Conservation (phyloP, 30 jellyfish, hydroid and myxozoan species). For the Chrysaora quinquecirrha region DNA sequence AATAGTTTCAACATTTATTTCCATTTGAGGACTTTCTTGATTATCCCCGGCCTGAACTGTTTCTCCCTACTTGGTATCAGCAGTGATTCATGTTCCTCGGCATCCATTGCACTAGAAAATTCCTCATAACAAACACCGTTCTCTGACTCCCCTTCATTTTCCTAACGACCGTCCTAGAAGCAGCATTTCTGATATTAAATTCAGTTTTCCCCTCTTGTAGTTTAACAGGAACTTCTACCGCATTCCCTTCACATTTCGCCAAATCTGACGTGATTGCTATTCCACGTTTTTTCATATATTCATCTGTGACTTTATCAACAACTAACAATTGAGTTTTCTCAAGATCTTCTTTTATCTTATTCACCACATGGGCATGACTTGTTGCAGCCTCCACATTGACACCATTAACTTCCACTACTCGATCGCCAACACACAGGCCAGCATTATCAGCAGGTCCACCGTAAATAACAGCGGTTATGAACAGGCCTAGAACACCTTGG, state of each 20-base stretch:
- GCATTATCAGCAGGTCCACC: slow-evolving; percentile 92
- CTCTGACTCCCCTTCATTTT: not conserved
- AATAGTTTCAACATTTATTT: not conserved
- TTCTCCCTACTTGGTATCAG: not conserved
- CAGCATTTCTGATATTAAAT: not conserved
- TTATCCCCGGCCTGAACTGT: not conserved
- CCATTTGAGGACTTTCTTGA: not conserved
- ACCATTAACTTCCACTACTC: slow-evolving; percentile 89
- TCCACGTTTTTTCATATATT: slow-evolving; percentile 65
- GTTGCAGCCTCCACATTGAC: slow-evolving; percentile 82
- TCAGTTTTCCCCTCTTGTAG: slow-evolving; percentile 21
- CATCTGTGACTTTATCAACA: slow-evolving; percentile 87
- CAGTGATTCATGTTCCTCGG: not conserved
- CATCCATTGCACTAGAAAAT: not conserved
- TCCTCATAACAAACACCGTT: not conserved
- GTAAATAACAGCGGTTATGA: slow-evolving; percentile 87
- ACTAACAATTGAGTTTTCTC: slow-evolving; percentile 67
- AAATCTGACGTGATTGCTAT: slow-evolving; percentile 73
- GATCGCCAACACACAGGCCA: slow-evolving; percentile 91
- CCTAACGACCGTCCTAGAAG: not conserved
- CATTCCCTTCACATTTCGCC: slow-evolving; percentile 57
- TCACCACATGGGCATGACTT: slow-evolving; percentile 85
- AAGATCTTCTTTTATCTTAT: slow-evolving; percentile 50
- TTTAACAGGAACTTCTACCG: slow-evolving; percentile 51
- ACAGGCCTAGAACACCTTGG: slow-evolving; percentile 96